Evolutionary conservation across 2,888 invertebrate genomes (phyloP), one percentile per base, ranked within the genome.

Genomic region (Trichacis sp.): DNA sequence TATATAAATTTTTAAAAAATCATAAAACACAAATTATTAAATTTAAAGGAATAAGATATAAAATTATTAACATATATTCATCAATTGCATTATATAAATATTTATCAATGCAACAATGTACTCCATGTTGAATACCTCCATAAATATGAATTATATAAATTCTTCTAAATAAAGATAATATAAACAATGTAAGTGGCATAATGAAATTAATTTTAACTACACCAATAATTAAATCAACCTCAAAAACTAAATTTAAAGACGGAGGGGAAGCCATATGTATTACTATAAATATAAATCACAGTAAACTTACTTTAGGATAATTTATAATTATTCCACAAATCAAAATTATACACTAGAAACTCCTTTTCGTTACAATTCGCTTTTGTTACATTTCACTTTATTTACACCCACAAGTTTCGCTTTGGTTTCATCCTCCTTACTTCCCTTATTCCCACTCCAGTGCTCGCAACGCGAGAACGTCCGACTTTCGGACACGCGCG

Each of bases 231-330:
- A n/a, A n/a, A n/a, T n/a, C 85, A 88, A 91, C 87, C 84, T 91
- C 90, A 0, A 89, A 87, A 68, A 90, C 80, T 82, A 91, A 88
- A 89, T 90, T 91, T 83, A 91, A 85, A 6, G 89, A 88, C 1
- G 90, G 89, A 1, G 91, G 91, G 48, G 89, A 88, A 0, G 90
- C 88, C 78, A 91, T 90, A 88, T 91, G 91, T 29, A 86, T 85
- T 30, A 86, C 86, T 78, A 87, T 83, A 75, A 91, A 85, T 81
- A 91, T 85, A 89, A 92, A 91, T 85, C 90, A 90, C 24, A 88
- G 89, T 73, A 91, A 85, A 73, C 86, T 82, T 77, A 90, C 83
- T 0, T 86, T 85, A 76, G 89, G 88, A 74, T 88, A 87, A 84
- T 88, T 86, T 85, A 85, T 87, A 80, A 89, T 85, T 84, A 90